These are phyloP conservation scores for Lepilemur ruficaudatus DNA, from an alignment of 2,797 vertebrate genomes.

Conservation along the genomic window DNA sequence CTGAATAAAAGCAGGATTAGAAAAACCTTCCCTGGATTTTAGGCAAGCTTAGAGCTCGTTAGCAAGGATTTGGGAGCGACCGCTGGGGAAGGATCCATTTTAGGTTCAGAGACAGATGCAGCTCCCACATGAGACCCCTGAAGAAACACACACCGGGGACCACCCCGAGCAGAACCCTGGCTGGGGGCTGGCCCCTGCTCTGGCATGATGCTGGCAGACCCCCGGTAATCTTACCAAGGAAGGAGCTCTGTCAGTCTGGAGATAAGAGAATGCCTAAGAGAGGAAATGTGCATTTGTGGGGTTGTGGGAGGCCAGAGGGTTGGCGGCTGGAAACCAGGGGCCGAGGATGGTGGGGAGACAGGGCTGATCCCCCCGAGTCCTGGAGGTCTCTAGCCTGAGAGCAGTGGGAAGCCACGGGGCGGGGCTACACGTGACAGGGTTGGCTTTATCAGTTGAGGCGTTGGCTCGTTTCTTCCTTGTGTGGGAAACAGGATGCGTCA, in stretches of 20 bases:
- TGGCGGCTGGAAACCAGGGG: not conserved
- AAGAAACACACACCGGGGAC: not conserved
- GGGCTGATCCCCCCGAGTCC: not conserved
- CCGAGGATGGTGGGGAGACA: not conserved
- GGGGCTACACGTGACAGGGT: rapidly evolving
- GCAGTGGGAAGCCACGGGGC: rapidly evolving
- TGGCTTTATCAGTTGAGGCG: not conserved
- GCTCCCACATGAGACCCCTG: rapidly evolving
- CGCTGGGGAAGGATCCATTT: too few species aligned
- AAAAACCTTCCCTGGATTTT: not conserved
- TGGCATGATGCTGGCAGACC: not conserved
- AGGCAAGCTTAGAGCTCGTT: not conserved
- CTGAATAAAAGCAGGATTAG: not conserved
- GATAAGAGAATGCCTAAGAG: not conserved
- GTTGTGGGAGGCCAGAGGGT: not conserved
- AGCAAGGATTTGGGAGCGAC: not conserved
- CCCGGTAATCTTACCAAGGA: not conserved
- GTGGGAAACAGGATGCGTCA: not conserved
- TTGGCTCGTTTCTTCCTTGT: not conserved
- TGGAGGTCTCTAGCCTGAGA: not conserved
- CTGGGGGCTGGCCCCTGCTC: not conserved
- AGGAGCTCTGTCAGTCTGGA: too few species aligned
- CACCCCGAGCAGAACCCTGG: rapidly evolving
- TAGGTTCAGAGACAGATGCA: not conserved
- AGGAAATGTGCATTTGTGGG: not conserved